phyloP scores from a whole-genome alignment of 2,797 vertebrate genomes.

The Odontamblyopus lacepedii region DNA sequence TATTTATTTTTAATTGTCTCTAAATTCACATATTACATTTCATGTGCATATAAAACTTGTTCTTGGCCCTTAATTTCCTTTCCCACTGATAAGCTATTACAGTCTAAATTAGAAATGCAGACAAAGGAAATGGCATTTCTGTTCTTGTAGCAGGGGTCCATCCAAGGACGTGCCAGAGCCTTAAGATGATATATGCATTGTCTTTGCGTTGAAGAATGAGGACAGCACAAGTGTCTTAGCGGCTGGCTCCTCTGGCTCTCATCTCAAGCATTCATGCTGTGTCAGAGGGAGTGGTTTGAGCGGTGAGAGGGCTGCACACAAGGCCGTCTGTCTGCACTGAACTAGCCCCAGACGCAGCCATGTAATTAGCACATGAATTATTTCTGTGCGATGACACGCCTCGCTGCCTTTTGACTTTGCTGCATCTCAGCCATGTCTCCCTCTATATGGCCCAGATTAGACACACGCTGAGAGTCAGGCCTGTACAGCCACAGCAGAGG shows the following conservation, averaged over 20 bases:
- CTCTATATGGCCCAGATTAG: conserved; percentile 60
- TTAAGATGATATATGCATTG: conserved; percentile 47
- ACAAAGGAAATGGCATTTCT: conserved; percentile 27
- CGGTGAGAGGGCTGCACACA: conserved; percentile 51
- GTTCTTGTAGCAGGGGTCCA: conserved; percentile 22
- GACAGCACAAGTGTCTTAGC: conserved; percentile 37
- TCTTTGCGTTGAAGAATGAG: conserved; percentile 48
- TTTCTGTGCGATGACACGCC: conserved; percentile 69
- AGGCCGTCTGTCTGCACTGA: conserved; percentile 52
- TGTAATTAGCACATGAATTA: conserved; percentile 79
- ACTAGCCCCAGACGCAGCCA: conserved; percentile 63
- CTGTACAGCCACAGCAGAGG: conserved; percentile 33
- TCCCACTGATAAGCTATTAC: conserved; percentile 5
- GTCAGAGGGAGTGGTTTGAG: conserved; percentile 58
- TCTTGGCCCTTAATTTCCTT: background rate
- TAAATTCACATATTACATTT: conserved; percentile 35
- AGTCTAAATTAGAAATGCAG: conserved; percentile 15
- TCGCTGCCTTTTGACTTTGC: conserved; percentile 68
- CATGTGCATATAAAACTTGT: background rate
- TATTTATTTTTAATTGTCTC: conserved; percentile 25
- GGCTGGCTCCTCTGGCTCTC: conserved; percentile 46
- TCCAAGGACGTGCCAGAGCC: conserved; percentile 27
- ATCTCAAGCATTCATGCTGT: conserved; percentile 66
- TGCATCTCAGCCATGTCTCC: conserved; percentile 62
- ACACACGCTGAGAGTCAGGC: conserved; percentile 62